Evolutionary conservation across 2,113 vertebrate species (phyloP).

Genomic region (Colinus virginianus): DNA sequence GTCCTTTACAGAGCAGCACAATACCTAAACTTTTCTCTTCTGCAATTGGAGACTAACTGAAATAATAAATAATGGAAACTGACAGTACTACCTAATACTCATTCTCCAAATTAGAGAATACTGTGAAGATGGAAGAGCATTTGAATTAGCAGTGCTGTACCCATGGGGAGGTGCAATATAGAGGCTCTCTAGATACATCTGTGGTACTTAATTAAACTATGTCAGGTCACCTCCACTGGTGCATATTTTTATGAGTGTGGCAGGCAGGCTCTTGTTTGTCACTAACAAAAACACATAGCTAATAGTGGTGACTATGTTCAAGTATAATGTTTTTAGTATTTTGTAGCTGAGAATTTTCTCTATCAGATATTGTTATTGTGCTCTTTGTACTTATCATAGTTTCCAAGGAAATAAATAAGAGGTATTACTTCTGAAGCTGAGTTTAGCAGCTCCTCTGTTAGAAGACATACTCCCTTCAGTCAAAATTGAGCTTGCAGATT

Average conservation of each 20-base stretch:
- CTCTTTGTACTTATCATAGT: too few species aligned
- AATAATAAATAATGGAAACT: neutral
- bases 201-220: neutral
- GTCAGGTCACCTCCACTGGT: neutral
- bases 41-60: neutral
- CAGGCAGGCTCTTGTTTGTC: too few species aligned
- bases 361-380: too few species aligned
- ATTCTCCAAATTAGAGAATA: neutral
- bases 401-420: too few species aligned
- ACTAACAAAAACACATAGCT: too few species aligned
- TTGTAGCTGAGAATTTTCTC: too few species aligned
- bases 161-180: neutral
- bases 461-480: neutral
- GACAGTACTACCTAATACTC: neutral
- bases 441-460: neutral
- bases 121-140: neutral
- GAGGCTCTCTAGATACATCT: neutral
- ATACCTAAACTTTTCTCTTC: neutral
- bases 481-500: neutral
- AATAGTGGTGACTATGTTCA: too few species aligned
- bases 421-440: too few species aligned
- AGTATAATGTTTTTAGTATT: too few species aligned
- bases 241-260: too few species aligned
- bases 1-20: neutral
- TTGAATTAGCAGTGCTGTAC: neutral